These are phyloP conservation scores for Mesoligia furuncula DNA, from an alignment of 2,888 invertebrate genomes.

Conservation along the genomic window DNA sequence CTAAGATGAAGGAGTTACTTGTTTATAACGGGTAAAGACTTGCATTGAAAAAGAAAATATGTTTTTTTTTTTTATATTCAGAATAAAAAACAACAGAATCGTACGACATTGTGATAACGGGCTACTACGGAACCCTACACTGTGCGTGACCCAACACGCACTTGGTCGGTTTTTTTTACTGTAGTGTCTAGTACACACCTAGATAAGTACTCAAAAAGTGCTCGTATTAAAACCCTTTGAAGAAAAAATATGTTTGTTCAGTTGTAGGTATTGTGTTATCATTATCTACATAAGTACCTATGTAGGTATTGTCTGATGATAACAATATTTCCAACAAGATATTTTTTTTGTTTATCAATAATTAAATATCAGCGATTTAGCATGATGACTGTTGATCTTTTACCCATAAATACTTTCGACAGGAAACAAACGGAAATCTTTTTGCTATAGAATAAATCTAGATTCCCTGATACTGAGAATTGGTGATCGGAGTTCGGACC, in stretches of 20 bases:
- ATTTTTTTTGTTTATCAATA: constrained; percentile 8
- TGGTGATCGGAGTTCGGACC: neutral
- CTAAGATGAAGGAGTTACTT: no score
- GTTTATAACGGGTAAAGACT: no score
- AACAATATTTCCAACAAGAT: constrained; percentile 7
- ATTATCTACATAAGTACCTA: no score
- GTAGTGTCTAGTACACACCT: no score
- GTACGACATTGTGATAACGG: no score
- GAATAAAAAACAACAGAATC: no score
- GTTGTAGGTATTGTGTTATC: constrained; percentile 10
- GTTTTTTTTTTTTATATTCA: no score
- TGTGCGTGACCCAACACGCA: no score
- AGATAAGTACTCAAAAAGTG: neutral
- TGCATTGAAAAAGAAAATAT: no score
- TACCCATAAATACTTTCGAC: neutral
- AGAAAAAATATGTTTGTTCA: neutral
- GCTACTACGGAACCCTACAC: no score
- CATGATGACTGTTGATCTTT: neutral
- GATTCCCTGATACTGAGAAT: neutral
- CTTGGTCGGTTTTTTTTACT: no score
- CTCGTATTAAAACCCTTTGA: no score
- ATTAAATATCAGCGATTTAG: neutral
- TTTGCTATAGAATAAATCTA: neutral
- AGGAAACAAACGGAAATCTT: neutral
- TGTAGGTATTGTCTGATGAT: constrained; percentile 1